Base-by-base conservation (phyloP, 2,888 invertebrate genomes). In the Tenthredo livida region DNA sequence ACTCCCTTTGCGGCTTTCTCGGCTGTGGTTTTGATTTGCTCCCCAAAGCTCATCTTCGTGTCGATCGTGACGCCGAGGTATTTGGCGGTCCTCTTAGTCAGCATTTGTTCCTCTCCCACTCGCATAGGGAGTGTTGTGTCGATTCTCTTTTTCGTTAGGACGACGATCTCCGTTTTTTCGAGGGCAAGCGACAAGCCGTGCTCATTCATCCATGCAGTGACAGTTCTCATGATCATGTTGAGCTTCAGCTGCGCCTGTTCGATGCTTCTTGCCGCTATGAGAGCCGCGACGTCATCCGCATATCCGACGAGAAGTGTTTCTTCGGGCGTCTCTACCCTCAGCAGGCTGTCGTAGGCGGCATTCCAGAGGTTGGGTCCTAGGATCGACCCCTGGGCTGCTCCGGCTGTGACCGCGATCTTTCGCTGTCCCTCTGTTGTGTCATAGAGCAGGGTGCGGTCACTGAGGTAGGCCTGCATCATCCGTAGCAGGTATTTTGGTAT, bases 11-110 rank as follows among this genome's bases (percentile, higher is more conserved):
- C 84, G 0, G 86, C 87, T 43, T 87, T 88, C 10, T 21, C 54
- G 33, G 67, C 54, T 0, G 83, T 67, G 6, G 75, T 17, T 54
- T 67, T 73, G 7, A 85, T 85, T 3, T 86, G 85, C 37, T 83
- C 25, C 43, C 86, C 85, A 82, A 88, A 88, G 50, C 67, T 86
- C 9, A 87, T 86, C 21, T 83, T 84, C 12, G 84, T 84, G 25
- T 88, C 87, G 12, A 89, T 43, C 77, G 67, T 61, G 6, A 88
- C 84, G n/a, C 88, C 86, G 12, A 89, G 85, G 80, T 89, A 87
- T 73, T 87, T 83, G 17, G 88, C 85, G 50, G 25, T 85, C 12
- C 87, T 87, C 54, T 87, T 86, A 9, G 87, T 86, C 17, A 58
- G 85, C n/a, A 89, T 87, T 10, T 78, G 78, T 70, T 86, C 43